A percentile compares a stretch with the other conserved stretches of the same genome.
Conservation (phyloP, 2,797 vertebrate genomes). For the Anas flavirostris region DNA sequence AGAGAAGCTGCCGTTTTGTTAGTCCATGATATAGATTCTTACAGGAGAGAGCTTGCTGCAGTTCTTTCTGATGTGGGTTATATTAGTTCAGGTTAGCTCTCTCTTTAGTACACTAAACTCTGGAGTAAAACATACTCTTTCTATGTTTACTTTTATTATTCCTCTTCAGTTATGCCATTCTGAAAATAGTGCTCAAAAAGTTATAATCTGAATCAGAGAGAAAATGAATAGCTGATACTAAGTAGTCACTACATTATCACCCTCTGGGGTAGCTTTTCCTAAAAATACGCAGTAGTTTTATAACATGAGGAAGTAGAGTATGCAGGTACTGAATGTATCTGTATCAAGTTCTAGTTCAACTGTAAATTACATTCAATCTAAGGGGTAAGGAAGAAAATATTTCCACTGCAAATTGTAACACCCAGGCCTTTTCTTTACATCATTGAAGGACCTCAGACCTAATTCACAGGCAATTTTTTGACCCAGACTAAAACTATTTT, state of each 20-base stretch:
- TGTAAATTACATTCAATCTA: slow-evolving; percentile 40
- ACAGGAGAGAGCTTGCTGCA: background rate
- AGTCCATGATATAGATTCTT: background rate
- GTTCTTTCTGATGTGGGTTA: background rate
- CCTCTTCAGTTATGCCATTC: background rate
- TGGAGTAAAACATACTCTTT: background rate
- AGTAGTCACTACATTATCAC: background rate
- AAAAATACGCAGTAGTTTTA: slow-evolving; percentile 10
- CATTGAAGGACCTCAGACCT: background rate
- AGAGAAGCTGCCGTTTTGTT: background rate
- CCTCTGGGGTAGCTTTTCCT: background rate
- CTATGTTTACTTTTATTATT: slow-evolving; percentile 1
- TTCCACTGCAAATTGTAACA: slow-evolving; percentile 23
- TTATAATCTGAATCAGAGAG: background rate
- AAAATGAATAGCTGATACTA: background rate
- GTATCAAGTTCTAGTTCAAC: background rate
- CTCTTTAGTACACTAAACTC: background rate
- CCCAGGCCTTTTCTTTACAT: background rate
- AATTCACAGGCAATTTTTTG: slow-evolving; percentile 20
- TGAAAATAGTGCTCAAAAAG: slow-evolving; percentile 8
- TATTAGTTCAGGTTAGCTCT: background rate
- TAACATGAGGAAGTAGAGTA: background rate
- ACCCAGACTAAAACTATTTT: background rate
- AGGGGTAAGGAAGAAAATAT: slow-evolving; percentile 34
- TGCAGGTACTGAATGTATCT: background rate